These are phyloP conservation scores for Hemistola chrysoprasaria DNA, from an alignment of 2,888 invertebrate species.

Conservation along the genomic window DNA sequence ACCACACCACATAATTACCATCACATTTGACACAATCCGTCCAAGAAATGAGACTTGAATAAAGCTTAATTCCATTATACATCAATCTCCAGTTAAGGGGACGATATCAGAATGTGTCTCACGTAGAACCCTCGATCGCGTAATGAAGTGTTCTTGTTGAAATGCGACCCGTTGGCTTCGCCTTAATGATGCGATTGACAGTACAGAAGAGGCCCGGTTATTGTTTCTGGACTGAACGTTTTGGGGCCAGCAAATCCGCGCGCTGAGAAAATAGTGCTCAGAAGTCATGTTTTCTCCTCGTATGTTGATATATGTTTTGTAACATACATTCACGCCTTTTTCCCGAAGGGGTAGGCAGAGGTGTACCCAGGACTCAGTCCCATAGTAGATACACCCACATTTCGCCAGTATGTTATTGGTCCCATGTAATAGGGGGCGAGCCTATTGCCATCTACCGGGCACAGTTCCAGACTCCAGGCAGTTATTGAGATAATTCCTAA, in stretches of 20 bases:
- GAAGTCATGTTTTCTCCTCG: no score
- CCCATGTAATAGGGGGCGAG: no score
- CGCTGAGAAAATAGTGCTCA: neutral
- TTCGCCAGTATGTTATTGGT: no score
- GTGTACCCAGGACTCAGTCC: no score
- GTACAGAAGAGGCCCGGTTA: conserved; percentile 67
- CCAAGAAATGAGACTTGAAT: conserved; percentile 33
- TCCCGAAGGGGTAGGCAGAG: no score
- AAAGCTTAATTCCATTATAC: conserved; percentile 66
- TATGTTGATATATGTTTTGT: no score
- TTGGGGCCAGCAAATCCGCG: conserved; percentile 46
- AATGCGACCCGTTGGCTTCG: conserved; percentile 64
- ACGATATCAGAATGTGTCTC: conserved; percentile 67
- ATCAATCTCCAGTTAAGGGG: conserved; percentile 66
- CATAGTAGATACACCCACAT: no score
- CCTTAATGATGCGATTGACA: conserved; percentile 78
- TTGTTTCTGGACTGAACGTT: conserved; percentile 65
- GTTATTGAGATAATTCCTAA: no score
- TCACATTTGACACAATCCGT: conserved; percentile 35
- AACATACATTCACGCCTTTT: no score
- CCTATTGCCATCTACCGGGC: no score
- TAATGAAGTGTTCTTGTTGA: conserved; percentile 75
- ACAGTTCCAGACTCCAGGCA: no score
- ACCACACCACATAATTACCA: conserved; percentile 26
- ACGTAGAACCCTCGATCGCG: conserved; percentile 55